Base-by-base conservation (phyloP, 2,888 invertebrate genomes). In the Mimumesa dahlbomi region DNA sequence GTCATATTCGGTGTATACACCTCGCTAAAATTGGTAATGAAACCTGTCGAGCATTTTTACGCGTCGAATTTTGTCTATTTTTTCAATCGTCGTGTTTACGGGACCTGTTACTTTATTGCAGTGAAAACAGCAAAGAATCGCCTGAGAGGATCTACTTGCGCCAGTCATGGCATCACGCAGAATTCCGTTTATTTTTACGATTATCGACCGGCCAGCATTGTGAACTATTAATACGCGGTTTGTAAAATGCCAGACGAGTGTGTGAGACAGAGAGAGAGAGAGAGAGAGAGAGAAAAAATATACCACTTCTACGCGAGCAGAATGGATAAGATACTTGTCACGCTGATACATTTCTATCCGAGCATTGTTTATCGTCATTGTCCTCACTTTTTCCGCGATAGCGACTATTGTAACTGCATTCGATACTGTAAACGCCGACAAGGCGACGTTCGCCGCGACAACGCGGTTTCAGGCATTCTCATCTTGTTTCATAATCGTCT, bases 101-200 rank as follows among this genome's bases (percentile, higher is more conserved):
- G 29, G 43, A 46, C 25, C 31, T 25, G 43, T 68, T 68, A 64
- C 50, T 74, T 77, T 68, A 63, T 56, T 66, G 63, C 50, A 74
- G 13, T 14, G 57, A 63, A 74, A 74, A 77, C 57, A 14, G 13
- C 14, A 29, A 31, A 38, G 22, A 50, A 42, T 40, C 58, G 45
- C 59, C n/a, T n/a, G 64, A 29, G 52, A 46, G 45, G 63, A 61
- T 67, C 59, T 57, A 67, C 67, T 77, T 77, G 68, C 77, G 71
- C 59, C 62, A 57, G 59, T 54, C 42, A 22, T 52, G 36, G 6
- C 34, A 21, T 50, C 38, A 48, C 64, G 42, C 31, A 57, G 46
- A 53, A 50, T 70, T 67, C 43, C 65, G 78, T 79, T 79, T 78
- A 78, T 79, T 79, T 79, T 78, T 76, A 76, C 46, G 71, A 78